Base-by-base conservation (phyloP, 2,888 invertebrate genomes). In the Unio delphinus region DNA sequence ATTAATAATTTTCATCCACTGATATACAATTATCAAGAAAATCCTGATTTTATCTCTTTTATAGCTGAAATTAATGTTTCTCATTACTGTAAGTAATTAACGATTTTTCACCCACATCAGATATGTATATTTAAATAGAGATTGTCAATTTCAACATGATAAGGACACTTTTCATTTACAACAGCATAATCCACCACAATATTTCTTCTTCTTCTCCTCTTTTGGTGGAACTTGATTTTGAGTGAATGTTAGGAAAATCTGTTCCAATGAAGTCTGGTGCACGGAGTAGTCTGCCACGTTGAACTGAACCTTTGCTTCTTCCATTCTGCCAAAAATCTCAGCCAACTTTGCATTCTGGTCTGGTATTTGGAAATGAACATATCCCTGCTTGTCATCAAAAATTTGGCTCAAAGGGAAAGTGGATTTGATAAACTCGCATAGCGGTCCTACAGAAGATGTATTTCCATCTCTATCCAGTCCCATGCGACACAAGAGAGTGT, bases 381-480 rank as follows among this genome's bases (percentile, higher is more conserved):
- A 78, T 73, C 89, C 90, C 83, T 90, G 94, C 93, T 95, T 94
- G 82, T 94, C 93, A 76, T 95, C 95, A 67, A 93, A 93, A 6
- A 95, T 90, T 1, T 92, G 91, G 76, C 93, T 93, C n/a, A 88
- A 87, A 3, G 92, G 89, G 81, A 94, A 93, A 54, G 90, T 91
- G 2, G 87, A 78, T 2, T 91, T 90, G 5, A 94, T 90, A 55
- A 91, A 90, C 8, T 80, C 64, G 61, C 79, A 72, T 6, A 87
- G 69, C n/a, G 79, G 78, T 11, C 74, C 67, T 20, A 75, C 72
- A n/a, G 78, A 66, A 11, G 78, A 65, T 84, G 87, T 78, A 81
- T 69, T 56, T 0, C 76, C 74, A 30, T 64, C 57, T n/a, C 68
- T 65, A 8, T 72, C 66, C n/a, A 68, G 28, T 63, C 89, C 75